These are phyloP conservation scores for Clistopyga incitator DNA, from an alignment of 2,888 invertebrate genomes.

Conservation along the genomic window DNA sequence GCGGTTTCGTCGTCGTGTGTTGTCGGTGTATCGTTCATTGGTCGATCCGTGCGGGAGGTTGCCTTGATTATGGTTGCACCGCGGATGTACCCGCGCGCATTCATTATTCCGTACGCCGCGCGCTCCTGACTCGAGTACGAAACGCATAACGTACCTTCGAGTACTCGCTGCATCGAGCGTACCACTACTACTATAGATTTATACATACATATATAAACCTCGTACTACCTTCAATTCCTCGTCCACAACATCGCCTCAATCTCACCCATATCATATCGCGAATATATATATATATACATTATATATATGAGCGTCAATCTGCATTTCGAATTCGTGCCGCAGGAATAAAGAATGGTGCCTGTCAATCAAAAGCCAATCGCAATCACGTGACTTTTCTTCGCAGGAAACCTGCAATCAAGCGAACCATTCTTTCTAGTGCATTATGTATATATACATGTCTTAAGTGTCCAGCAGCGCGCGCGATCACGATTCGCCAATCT, in stretches of 20 bases:
- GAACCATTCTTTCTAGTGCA: constrained; percentile 4
- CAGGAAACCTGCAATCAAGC: constrained; percentile 12
- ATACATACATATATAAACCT: too few species aligned
- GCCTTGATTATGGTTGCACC: constrained; percentile 53
- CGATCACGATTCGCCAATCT: constrained; percentile 19
- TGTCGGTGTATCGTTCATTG: constrained; percentile 1
- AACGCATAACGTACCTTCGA: constrained; percentile 47
- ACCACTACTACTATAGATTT: background rate
- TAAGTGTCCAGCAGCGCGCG: constrained; percentile 36
- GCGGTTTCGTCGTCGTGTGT: background rate
- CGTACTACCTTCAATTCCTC: constrained; percentile 14
- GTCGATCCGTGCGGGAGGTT: constrained; percentile 14
- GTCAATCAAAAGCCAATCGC: constrained; percentile 31
- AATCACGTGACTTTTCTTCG: constrained; percentile 26
- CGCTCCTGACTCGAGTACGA: constrained; percentile 70
- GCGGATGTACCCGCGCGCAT: constrained; percentile 62
- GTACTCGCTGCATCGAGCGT: background rate
- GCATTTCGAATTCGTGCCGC: constrained; percentile 1
- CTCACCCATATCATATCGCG: constrained; percentile 19
- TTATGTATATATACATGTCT: background rate
- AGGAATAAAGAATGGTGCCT: constrained; percentile 4
- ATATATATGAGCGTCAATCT: constrained; percentile 34
- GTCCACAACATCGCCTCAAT: background rate
- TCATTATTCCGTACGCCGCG: constrained; percentile 67
- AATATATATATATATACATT: too few species aligned